Evolutionary conservation across 1,140 invertebrate species (phyloP), one percentile per base, ranked within the genome.

Genomic region (Drosophila ananassae): DNA sequence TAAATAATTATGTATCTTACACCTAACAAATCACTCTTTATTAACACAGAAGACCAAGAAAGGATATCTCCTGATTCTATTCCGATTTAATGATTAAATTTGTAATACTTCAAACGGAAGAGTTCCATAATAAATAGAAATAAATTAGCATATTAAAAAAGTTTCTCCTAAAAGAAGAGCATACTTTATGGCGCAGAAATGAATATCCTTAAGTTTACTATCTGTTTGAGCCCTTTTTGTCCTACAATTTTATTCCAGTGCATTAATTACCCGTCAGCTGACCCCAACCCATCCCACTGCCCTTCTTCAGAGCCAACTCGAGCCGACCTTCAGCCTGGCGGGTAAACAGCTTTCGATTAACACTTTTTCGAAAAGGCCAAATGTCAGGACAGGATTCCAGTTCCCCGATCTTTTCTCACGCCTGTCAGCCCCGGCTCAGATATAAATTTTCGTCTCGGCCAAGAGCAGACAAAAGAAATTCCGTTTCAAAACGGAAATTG

Each of bases 331-430:
- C 32, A 28, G 3, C 6, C 6, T 17, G 24, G 48, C 63, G 13
- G 13, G 52, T 48, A 41, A 48, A 8, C 10, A 48, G 25, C 52
- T 61, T 71, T 63, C 55, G 52, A 56, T 77, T 63, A 76, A 76
- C 73, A 67, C 41, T 54, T 44, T 37, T 37, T 60, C 64, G 76
- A 73, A 79, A 83, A 77, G 79, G 64, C 50, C 77, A 73, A 80
- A 77, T 77, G 78, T 68, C 41, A 44, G 53, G 47, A 56, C 71
- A 87, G 73, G 77, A 87, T 69, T 41, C 55, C 57, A 73, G 37
- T 57, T 76, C 17, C 47, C 66, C 22, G 34, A 58, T 48, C 74
- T 64, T 63, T 82, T 82, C 81, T 76, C 81, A 84, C 82, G 81
- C 57, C 73, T 78, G 79, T 82, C 79, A 56, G 9, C 34, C 34